Base-by-base conservation (phyloP, 2,888 invertebrate species). In the Philopedon plagiatum region DNA sequence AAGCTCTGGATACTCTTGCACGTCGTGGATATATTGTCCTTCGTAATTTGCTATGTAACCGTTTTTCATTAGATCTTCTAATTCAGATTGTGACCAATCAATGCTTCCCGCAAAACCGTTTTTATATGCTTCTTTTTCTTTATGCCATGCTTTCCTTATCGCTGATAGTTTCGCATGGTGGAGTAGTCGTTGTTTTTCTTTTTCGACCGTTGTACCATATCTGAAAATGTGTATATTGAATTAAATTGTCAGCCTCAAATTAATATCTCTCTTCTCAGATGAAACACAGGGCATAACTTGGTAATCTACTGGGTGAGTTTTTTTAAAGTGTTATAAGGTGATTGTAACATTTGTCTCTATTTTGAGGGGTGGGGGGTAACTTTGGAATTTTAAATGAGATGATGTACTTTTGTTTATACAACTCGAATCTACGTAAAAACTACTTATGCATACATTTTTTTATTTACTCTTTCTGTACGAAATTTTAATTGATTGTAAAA, bases 11-110 rank as follows among this genome's bases (percentile, higher is more conserved):
- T 96, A 97, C 72, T 92, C 88, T 79, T 93, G 91, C 32, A 96
- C 93, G 83, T 96, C 95, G 86, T 97, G 96, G 78, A 95, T 92
- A 87, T 96, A 97, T 82, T 96, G 94, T 71, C 94, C 95, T 81
- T 96, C 95, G 86, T 96, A 97, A 79, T 93, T 94, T 37, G 92
- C 89, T 69, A 94, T 94, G 80, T 91, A 92, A 68, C 96, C 96
- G 70, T 90, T 89, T 84, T 95, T 95, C 77, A 93, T 87, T 75
- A 98, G 93, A 86, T 97, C 96, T 79, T 97, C 95, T 78, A 93
- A 90, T 86, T 98, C 97, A 51, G 92, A 90, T 60, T 93, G 91
- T 73, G 93, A 91, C 97, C 98, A 98, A 77, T 96, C 96, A 41
- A 93, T 86, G 73, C 89, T 89, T 23, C 94, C 94, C 56, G 92